Conservation (phyloP, 2,888 invertebrate genomes). For the Clepsis dumicolana region DNA sequence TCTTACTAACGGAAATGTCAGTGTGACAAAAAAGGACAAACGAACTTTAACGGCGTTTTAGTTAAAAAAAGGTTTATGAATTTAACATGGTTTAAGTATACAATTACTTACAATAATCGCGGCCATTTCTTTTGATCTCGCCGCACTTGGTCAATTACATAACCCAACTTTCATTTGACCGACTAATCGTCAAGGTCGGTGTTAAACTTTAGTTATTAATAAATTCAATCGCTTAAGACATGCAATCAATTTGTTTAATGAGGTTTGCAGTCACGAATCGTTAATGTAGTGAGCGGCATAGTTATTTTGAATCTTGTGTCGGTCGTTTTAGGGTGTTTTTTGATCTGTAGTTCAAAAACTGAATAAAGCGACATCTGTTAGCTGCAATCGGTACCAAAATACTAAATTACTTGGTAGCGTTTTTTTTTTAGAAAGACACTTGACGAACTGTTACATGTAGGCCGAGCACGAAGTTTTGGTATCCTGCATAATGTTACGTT, state of each 20-base stretch:
- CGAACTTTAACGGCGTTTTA: no score
- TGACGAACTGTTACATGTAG: no score
- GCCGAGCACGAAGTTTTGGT: no score
- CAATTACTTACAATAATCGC: no score
- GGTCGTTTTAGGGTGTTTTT: background rate
- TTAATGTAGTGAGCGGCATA: background rate
- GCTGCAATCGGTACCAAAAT: background rate
- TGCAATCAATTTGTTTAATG: slow-evolving; percentile 42
- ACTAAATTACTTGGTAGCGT: no score
- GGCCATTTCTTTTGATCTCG: slow-evolving; percentile 11
- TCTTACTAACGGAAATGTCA: no score
- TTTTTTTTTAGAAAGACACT: no score
- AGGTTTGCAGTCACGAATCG: slow-evolving; percentile 31
- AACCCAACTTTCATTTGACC: slow-evolving; percentile 41
- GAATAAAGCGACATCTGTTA: background rate
- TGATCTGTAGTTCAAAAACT: background rate
- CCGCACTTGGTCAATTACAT: slow-evolving; percentile 32
- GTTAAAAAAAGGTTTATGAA: no score
- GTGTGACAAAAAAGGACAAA: no score
- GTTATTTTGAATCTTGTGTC: background rate
- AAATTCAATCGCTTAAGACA: slow-evolving; percentile 40
- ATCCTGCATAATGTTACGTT: no score
- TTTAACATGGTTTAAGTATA: no score
- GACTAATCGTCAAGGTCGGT: slow-evolving; percentile 42
- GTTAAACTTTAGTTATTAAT: slow-evolving; percentile 40